Evolutionary conservation across 2,797 vertebrate species (phyloP).

Genomic region (Lacerta agilis): DNA sequence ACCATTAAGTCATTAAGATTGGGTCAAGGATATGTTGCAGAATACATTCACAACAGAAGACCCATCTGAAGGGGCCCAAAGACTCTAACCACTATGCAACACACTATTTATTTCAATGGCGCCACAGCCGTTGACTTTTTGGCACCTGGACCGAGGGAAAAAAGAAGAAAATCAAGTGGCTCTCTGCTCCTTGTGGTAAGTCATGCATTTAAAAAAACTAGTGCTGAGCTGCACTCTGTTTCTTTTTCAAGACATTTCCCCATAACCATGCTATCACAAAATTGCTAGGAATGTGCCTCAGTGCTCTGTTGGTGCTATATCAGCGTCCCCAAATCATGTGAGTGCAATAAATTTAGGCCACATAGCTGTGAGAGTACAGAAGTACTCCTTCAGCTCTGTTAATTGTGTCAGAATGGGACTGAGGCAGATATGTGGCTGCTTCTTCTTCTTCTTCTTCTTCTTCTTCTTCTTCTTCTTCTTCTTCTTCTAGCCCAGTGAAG

Average conservation of each 20-base stretch:
- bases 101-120: not conserved
- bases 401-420: not conserved
- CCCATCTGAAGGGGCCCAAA: too few species aligned
- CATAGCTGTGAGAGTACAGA: not conserved
- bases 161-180: not conserved
- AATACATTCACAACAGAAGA: too few species aligned
- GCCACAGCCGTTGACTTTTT: not conserved
- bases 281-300: not conserved
- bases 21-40: too few species aligned
- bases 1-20: too few species aligned
- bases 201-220: not conserved
- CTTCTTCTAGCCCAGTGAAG: too few species aligned
- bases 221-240: not conserved
- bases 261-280: not conserved
- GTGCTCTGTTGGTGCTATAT: not conserved
- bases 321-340: not conserved
- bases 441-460: too few species aligned
- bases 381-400: not conserved
- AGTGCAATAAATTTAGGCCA: not conserved
- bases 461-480: too few species aligned
- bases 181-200: not conserved
- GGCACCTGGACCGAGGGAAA: not conserved
- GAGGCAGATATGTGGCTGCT: not conserved
- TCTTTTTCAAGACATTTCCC: not conserved
- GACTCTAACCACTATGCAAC: too few species aligned